These are phyloP conservation scores for Holotrichia oblita DNA, from an alignment of 1,140 invertebrate genomes.

Conservation along the genomic window DNA sequence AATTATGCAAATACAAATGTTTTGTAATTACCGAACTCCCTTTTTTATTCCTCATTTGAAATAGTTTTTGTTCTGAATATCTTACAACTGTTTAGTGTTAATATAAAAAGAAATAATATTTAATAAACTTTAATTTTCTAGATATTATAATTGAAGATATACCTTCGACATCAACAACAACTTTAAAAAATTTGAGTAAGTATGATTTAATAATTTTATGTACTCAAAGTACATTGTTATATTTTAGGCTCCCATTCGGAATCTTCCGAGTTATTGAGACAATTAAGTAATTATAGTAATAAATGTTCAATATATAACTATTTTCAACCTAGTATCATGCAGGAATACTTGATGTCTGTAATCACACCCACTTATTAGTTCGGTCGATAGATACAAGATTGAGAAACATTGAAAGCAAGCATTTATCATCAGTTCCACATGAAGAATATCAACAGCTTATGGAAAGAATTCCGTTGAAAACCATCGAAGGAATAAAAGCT, in stretches of 20 bases:
- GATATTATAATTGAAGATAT: neutral
- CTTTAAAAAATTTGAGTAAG: neutral
- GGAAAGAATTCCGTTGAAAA: neutral
- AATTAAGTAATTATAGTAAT: neutral
- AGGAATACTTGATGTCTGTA: neutral
- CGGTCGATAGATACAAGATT: too few relatives aligned
- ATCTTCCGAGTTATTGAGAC: neutral
- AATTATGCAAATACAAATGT: neutral
- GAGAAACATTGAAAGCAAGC: too few relatives aligned
- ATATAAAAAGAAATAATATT: neutral
- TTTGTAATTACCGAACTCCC: neutral
- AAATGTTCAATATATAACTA: neutral
- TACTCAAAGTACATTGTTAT: conserved; percentile 3
- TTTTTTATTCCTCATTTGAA: conserved; percentile 3
- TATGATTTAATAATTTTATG: neutral
- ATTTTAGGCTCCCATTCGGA: neutral
- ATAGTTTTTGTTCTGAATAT: neutral
- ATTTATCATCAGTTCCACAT: neutral
- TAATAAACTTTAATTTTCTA: conserved; percentile 10
- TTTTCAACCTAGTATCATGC: neutral
- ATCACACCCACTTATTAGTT: too few relatives aligned
- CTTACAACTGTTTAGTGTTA: neutral
- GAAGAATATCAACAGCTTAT: neutral
- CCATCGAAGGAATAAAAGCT: neutral
- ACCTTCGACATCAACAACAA: neutral